phyloP scores from a whole-genome alignment of 2,797 vertebrate species.

The Darevskia mixta region DNA sequence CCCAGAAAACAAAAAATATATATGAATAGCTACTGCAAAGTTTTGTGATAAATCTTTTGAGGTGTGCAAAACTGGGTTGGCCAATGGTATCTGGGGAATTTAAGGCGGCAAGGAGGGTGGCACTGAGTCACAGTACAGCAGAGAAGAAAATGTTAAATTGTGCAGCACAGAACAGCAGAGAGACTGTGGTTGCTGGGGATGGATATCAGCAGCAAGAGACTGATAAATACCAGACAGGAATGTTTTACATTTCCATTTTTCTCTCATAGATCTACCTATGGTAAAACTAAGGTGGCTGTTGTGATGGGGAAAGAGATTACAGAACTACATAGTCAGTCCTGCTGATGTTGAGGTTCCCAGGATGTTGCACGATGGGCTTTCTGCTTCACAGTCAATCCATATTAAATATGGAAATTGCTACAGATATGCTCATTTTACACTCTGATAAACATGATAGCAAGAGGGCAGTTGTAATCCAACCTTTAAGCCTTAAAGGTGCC shows the following conservation, averaged over 20 bases:
- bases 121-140: constrained; percentile 6
- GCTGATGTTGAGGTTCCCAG: background rate
- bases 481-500: background rate
- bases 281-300: background rate
- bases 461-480: background rate
- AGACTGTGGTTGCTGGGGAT: background rate
- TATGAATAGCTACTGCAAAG: constrained; percentile 29
- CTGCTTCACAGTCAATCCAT: background rate
- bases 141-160: constrained; percentile 44
- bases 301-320: background rate
- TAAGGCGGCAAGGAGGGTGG: constrained; percentile 40
- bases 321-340: background rate
- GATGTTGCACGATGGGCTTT: too few relatives aligned
- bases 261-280: background rate
- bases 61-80: constrained; percentile 1
- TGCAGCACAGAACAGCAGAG: constrained; percentile 20
- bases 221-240: background rate
- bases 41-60: constrained; percentile 45
- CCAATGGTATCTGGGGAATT: background rate
- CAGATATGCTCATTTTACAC: background rate
- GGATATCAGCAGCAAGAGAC: background rate
- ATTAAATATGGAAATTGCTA: background rate
- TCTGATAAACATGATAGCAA: background rate
- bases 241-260: background rate
- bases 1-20: background rate